Evolutionary conservation across 2,797 vertebrate species (phyloP).

Genomic region (Cirrhinus mrigala): DNA sequence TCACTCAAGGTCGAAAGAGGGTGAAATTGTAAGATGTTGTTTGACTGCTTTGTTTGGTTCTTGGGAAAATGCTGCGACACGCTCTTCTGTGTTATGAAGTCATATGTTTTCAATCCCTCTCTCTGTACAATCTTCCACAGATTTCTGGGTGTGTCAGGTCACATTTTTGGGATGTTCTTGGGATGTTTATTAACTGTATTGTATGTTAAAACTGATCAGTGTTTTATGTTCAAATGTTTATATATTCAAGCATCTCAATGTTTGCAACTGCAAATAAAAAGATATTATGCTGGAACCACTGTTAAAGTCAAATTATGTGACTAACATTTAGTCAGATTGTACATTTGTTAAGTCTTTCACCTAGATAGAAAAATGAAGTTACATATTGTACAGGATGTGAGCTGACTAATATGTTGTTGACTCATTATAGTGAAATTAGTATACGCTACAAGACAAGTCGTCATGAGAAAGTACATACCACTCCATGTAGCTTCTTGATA

Average conservation of each 20-base stretch:
- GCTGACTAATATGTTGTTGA: too few relatives aligned
- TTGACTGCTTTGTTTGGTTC: background rate
- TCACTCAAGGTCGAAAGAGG: background rate
- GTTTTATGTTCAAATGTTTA: constrained; percentile 16
- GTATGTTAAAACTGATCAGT: background rate
- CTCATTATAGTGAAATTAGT: background rate
- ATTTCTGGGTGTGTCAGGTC: background rate
- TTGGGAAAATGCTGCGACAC: background rate
- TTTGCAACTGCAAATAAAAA: constrained; percentile 41
- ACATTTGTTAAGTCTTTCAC: background rate
- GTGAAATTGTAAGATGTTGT: background rate
- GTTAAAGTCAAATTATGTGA: background rate
- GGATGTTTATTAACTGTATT: constrained; percentile 6
- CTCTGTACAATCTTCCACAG: background rate
- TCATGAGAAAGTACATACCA: background rate
- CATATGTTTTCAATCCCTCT: background rate
- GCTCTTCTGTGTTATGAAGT: background rate
- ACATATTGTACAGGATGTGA: background rate
- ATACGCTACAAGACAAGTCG: accelerated
- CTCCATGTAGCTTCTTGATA: background rate
- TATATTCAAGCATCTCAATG: constrained; percentile 13
- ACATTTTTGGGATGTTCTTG: background rate
- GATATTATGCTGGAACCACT: background rate
- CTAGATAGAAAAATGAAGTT: background rate
- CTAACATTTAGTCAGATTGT: background rate